phyloP scores from a whole-genome alignment of 53 echinoderm and acorn worm genomes.

The Temnopleurus reevesii region DNA sequence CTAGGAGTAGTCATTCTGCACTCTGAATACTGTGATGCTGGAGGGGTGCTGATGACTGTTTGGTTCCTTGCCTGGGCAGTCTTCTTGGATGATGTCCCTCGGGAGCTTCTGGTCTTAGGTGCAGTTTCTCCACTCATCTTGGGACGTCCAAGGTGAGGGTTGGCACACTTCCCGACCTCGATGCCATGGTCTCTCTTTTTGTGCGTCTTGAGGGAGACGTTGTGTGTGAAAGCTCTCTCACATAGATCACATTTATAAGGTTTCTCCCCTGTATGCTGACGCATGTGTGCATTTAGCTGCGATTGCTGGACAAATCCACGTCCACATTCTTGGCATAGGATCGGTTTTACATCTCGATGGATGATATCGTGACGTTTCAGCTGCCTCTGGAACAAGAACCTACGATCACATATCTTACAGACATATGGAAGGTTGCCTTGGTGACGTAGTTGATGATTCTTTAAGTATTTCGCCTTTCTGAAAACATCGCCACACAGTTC shows the following conservation, averaged over 20 bases:
- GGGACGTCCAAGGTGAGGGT: slow-evolving; percentile 51
- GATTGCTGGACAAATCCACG: slow-evolving; percentile 82
- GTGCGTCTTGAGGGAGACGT: slow-evolving; percentile 81
- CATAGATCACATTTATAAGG: slow-evolving; percentile 82
- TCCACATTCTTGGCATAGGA: slow-evolving; percentile 74
- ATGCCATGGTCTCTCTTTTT: slow-evolving; percentile 83
- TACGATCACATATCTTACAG: slow-evolving; percentile 74
- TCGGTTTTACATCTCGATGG: slow-evolving; percentile 76
- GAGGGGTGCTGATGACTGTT: slow-evolving; percentile 47
- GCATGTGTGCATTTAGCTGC: slow-evolving; percentile 78
- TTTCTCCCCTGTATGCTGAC: slow-evolving; percentile 83
- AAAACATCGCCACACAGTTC: slow-evolving; percentile 72
- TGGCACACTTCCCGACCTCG: slow-evolving; percentile 43
- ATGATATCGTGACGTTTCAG: slow-evolving; percentile 81
- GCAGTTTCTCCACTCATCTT: slow-evolving; percentile 22
- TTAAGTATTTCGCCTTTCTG: slow-evolving; percentile 75
- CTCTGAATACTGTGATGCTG: slow-evolving; percentile 44
- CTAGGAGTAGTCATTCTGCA: slow-evolving; percentile 38
- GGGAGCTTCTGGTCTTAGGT: slow-evolving; percentile 19
- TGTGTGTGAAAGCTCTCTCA: slow-evolving; percentile 79
- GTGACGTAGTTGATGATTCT: slow-evolving; percentile 77
- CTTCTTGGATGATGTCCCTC: slow-evolving; percentile 6
- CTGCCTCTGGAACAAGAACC: slow-evolving; percentile 73
- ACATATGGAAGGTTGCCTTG: slow-evolving; percentile 71
- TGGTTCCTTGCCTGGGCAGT: slow-evolving; percentile 33